Evolutionary conservation across 1,140 invertebrate genomes (phyloP).

Genomic region (Limonius californicus): DNA sequence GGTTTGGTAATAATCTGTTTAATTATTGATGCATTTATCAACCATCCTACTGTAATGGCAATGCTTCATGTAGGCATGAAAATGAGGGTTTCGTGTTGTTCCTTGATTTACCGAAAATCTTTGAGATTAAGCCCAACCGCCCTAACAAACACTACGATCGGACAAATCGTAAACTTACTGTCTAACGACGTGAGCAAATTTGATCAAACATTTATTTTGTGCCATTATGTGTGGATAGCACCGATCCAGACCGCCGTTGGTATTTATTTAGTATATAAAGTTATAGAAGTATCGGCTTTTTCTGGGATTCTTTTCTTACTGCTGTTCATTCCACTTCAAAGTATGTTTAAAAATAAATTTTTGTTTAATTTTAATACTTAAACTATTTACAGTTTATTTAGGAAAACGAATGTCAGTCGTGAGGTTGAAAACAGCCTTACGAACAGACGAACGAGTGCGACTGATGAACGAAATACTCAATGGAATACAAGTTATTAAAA

Average conservation of each 20-base stretch:
- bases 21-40: conserved; percentile 63
- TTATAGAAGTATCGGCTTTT: conserved; percentile 55
- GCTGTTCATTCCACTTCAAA: conserved; percentile 79
- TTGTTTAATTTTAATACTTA: conserved; percentile 34
- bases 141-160: conserved; percentile 72
- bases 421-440: conserved; percentile 59
- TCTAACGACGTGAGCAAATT: conserved; percentile 79
- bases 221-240: conserved; percentile 54
- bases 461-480: conserved; percentile 81
- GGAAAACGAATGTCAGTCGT: conserved; percentile 54
- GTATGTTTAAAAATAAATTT: conserved; percentile 49
- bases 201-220: conserved; percentile 45
- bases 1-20: conserved; percentile 64
- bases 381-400: conserved; percentile 48
- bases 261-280: conserved; percentile 48
- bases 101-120: conserved; percentile 77
- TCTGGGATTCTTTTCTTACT: conserved; percentile 74
- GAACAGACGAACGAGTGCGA: conserved; percentile 77
- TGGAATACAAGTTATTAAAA: conserved; percentile 74
- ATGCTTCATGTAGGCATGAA: conserved; percentile 74
- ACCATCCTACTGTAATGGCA: conserved; percentile 76
- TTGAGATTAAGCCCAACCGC: conserved; percentile 64
- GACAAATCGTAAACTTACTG: conserved; percentile 87
- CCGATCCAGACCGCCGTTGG: conserved; percentile 54
- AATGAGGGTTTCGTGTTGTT: conserved; percentile 70